Evolutionary conservation across 2,888 invertebrate species (phyloP), one percentile per base, ranked within the genome.

Genomic region (Gortyna flavago): DNA sequence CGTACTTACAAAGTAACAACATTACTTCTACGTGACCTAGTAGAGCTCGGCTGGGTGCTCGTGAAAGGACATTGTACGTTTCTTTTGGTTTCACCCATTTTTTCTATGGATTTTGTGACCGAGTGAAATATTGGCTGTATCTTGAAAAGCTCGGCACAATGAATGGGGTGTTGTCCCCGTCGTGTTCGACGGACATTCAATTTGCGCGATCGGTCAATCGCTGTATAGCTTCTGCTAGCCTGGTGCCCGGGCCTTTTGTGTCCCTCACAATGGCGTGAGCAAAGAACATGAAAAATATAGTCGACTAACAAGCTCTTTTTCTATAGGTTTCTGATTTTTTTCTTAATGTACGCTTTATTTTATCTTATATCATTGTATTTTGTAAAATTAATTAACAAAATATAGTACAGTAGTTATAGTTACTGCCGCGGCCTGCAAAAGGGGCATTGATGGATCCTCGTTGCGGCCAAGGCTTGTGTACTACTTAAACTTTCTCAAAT

Each of bases 131-230:
- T 95, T 94, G 93, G 91, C 90, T 90, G 91, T 92, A 91, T 93
- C 91, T 94, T 92, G 93, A 93, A 95, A 93, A 92, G 93, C 90
- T 88, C 87, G 85, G 92, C 90, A 95, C 95, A 95, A 96, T 94
- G 87, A 95, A 96, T 94, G 87, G 92, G 88, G 88, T 91, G 92
- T 92, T 92, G 93, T 93, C 92, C 91, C 89, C 89, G 89, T 89
- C 92, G 91, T 94, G 94, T 94, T 92, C 94, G 91, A 91, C 92
- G 93, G 93, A 93, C 94, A 94, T 95, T 95, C 95, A 96, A 96
- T 96, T 96, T 95, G 94, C 93, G 91, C 94, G 94, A 94, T 93
- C 95, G 93, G 95, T 95, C 95, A 95, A 95, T 95, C 94, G 94
- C 94, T 93, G 88, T 91, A 92, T 92, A 91, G 92, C 89, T 90